phyloP scores from a whole-genome alignment of 2,888 invertebrate species.

The Synergus gifuensis region DNA sequence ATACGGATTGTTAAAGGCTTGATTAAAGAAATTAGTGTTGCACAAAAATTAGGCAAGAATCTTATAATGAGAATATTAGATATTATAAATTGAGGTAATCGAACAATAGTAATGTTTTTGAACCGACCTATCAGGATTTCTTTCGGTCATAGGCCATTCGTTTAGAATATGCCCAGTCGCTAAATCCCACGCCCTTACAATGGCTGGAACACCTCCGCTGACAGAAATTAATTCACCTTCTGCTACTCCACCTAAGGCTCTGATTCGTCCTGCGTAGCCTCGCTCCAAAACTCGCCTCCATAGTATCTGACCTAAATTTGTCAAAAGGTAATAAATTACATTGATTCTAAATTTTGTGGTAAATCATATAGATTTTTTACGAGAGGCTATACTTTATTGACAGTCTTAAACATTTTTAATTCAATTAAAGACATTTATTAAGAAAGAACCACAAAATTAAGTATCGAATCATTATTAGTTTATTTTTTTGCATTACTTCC shows the following conservation, averaged over 20 bases:
- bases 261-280: slow-evolving; percentile 82
- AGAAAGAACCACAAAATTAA: too few relatives aligned
- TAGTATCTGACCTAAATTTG: slow-evolving; percentile 83
- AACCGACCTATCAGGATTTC: slow-evolving; percentile 72
- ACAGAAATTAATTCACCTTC: slow-evolving; percentile 86
- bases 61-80: background rate
- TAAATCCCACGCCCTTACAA: slow-evolving; percentile 89
- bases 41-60: slow-evolving; percentile 1
- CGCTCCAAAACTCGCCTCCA: slow-evolving; percentile 92
- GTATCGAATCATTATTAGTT: too few relatives aligned
- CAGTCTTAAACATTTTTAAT: too few relatives aligned
- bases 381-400: too few relatives aligned
- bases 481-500: background rate
- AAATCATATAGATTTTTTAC: too few relatives aligned
- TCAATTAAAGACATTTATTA: too few relatives aligned
- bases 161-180: slow-evolving; percentile 85
- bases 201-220: slow-evolving; percentile 85
- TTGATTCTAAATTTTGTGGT: too few relatives aligned
- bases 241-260: slow-evolving; percentile 82
- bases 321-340: too few relatives aligned
- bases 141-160: slow-evolving; percentile 83
- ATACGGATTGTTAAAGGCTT: slow-evolving; percentile 32
- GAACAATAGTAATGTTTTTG: slow-evolving; percentile 26
- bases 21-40: background rate
- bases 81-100: background rate